Conservation (phyloP, 2,888 invertebrate species). For the Parnassius orleans region DNA sequence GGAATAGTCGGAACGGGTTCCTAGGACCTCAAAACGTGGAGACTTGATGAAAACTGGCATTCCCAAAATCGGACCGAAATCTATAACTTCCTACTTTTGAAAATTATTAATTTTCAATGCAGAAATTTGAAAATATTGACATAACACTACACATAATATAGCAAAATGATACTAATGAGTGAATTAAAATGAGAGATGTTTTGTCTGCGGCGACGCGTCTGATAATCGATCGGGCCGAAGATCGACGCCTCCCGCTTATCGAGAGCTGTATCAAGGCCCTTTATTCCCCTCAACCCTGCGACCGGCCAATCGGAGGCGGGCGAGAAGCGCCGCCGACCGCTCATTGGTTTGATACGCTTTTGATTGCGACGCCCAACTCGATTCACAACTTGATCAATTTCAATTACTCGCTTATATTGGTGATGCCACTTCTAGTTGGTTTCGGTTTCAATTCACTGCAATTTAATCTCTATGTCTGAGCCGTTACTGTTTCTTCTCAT, state of each 20-base stretch:
- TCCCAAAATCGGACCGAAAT: no score
- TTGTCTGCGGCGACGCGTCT: constrained; percentile 44
- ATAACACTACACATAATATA: not conserved
- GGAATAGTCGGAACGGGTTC: no score
- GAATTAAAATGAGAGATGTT: constrained; percentile 1
- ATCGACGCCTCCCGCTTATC: constrained; percentile 75
- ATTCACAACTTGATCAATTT: constrained; percentile 76
- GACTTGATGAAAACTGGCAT: no score
- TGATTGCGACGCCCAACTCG: constrained; percentile 77
- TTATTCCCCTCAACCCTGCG: constrained; percentile 63
- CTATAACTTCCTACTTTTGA: no score
- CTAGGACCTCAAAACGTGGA: no score
- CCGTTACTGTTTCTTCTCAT: constrained; percentile 1
- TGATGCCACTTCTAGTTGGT: constrained; percentile 52
- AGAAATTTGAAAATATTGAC: no score
- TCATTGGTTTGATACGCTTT: constrained; percentile 75
- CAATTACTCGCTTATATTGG: constrained; percentile 66
- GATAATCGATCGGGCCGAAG: constrained; percentile 73
- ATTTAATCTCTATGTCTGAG: constrained; percentile 27
- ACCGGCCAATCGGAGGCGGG: constrained; percentile 60
- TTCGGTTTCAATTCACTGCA: constrained; percentile 47
- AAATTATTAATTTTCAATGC: no score
- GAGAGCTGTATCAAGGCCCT: constrained; percentile 75
- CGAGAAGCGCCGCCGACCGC: constrained; percentile 48
- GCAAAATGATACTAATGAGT: not conserved